Evolutionary conservation across 2,797 vertebrate genomes (phyloP), one percentile per base, ranked within the genome.

Genomic region (Vultur gryphus): DNA sequence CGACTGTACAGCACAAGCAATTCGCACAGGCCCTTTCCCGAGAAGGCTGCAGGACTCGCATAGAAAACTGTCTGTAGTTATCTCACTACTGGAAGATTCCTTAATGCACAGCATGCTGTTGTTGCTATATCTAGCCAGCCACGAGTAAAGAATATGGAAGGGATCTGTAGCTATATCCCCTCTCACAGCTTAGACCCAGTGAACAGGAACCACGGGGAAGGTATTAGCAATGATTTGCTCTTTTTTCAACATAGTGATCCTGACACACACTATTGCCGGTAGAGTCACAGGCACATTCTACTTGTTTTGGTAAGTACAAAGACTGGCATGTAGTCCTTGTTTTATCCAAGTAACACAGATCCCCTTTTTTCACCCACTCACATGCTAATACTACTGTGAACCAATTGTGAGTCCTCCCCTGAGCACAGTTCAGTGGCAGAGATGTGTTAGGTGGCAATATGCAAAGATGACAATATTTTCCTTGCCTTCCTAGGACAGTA

Each of bases 21-120:
- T 16, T 39, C 26, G 3, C 28, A 13, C n/a, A 1, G 29, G 44
- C 37, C 37, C 62, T 31, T 16, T 29, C 39, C 64, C 41, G 39
- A 39, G 35, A 6, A 15, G 19, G 6, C 59, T 21, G 70, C 26
- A 28, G 86, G 29, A 29, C 26, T 31, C 1, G 3, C 37, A 10
- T 37, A 57, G 29, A 21, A 15, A 69, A 23, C 48, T 7, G 4
- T 3, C 25, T 17, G 8, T 20, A 24, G 11, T 19, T 49, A 3
- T 11, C n/a, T 59, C 25, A 1, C 29, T 37, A 7, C 35, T 57
- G 71, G 73, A 41, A 39, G 9, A 9, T 37, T 51, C 84, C 79
- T 20, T 21, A 7, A 4, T 3, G 82, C 61, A 31, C 64, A 35
- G 66, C 13, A 9, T 4, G 9, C 18, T 15, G 0, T 1, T 17